phyloP scores from a whole-genome alignment of 2,888 invertebrate genomes.

The Allygus modestus region DNA sequence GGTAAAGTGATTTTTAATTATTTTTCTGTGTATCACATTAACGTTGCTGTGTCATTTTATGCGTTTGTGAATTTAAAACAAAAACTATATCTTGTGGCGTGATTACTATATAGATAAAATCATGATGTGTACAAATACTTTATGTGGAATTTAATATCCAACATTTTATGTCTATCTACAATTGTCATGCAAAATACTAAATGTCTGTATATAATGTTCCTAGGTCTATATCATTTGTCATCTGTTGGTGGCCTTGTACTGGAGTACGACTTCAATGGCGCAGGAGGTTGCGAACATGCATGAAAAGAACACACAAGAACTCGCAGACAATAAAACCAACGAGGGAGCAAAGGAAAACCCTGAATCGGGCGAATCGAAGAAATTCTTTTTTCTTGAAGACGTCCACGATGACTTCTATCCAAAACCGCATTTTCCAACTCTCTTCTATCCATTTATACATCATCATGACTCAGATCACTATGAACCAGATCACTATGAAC shows the following conservation, averaged over 20 bases:
- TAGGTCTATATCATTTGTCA: not conserved
- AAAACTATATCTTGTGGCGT: too few relatives aligned
- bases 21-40: too few relatives aligned
- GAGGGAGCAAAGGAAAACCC: not conserved
- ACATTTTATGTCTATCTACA: too few relatives aligned
- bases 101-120: too few relatives aligned
- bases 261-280: not conserved
- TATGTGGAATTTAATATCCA: too few relatives aligned
- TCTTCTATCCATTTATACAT: not conserved
- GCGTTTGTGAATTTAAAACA: too few relatives aligned
- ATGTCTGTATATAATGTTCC: not conserved
- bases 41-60: too few relatives aligned
- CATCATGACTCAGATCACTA: not conserved
- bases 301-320: not conserved
- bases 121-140: too few relatives aligned
- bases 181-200: too few relatives aligned
- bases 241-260: not conserved
- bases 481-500: too few relatives aligned
- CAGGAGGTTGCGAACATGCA: not conserved
- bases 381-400: not conserved
- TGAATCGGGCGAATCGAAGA: not conserved
- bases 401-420: not conserved
- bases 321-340: not conserved
- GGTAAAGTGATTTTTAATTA: too few relatives aligned
- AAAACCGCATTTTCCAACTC: not conserved